Evolutionary conservation across 2,113 vertebrate species (phyloP), one percentile per base, ranked within the genome.

Genomic region (Brachyhypopomus gauderio): DNA sequence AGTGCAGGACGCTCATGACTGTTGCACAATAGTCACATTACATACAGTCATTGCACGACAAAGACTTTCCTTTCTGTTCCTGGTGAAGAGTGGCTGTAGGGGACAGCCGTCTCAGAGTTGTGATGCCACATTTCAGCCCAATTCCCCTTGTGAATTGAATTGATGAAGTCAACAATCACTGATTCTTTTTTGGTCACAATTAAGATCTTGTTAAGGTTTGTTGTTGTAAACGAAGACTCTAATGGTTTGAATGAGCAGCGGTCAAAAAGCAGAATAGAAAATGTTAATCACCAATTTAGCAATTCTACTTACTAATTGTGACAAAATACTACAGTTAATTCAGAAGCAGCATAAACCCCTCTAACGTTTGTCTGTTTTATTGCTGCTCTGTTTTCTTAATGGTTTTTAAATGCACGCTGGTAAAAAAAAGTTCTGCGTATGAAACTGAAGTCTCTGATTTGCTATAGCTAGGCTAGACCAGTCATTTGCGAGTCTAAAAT

Each of bases 1-100:
- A 87, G 78, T 86, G 79, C 79, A 82, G 85, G 63, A 55, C 6
- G 19, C 86, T 91, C 89, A 92, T 67, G 91, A 91, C 85, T 84
- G 85, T 87, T 85, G 79, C 85, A 77, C 87, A 91, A 93, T 90
- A 89, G 87, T 80, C 86, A 76, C 3, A 90, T 93, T 93, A 92
- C 62, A 62, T 86, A 86, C 91, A 91, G 89, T 87, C 89, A 91
- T 87, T 91, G 90, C 67, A 88, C 79, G 87, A 91, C 90, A 93
- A 94, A 78, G 89, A 86, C 81, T 87, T 91, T 92, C 81, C 92
- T 91, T 90, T 89, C 82, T 82, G 85, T 86, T 72, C 79, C 19
- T 78, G 76, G 72, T 84, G 87, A 66, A 52, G 66, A 60, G 70
- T n/a, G 25, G 45, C 75, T 34, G 59, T 48, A 36, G 20, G 19